These are phyloP conservation scores for Scaptomyza flava DNA, from an alignment of 2,888 invertebrate species.

Conservation along the genomic window DNA sequence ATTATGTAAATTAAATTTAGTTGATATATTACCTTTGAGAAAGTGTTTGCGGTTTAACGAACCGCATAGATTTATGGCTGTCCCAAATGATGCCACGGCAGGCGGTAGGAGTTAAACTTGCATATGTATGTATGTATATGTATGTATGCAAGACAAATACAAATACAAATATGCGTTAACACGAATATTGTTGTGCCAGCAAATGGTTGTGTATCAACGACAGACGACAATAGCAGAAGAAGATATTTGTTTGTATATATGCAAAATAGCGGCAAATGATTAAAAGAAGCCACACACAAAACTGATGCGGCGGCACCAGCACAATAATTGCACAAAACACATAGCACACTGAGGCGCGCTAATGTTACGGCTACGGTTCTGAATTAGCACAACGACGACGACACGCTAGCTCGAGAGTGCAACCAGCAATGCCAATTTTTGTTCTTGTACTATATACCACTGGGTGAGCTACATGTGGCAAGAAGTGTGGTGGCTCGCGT, in stretches of 20 bases:
- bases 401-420: constrained; percentile 25
- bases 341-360: constrained; percentile 19
- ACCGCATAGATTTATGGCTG: constrained; percentile 22
- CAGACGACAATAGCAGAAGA: constrained; percentile 15
- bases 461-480: constrained; percentile 7
- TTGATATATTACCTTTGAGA: constrained; percentile 25
- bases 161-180: constrained; percentile 20
- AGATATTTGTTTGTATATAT: constrained; percentile 1
- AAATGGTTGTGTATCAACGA: neutral
- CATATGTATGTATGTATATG: neutral
- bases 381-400: constrained; percentile 51
- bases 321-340: constrained; percentile 23
- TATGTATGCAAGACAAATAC: neutral
- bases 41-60: constrained; percentile 19
- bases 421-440: constrained; percentile 38
- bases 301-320: constrained; percentile 33
- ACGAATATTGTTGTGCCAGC: constrained; percentile 30
- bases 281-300: constrained; percentile 61
- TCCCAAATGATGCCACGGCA: constrained; percentile 9
- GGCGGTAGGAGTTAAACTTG: neutral
- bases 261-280: constrained; percentile 43
- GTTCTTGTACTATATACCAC: constrained; percentile 9
- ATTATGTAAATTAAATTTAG: constrained; percentile 20
- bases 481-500: constrained; percentile 13
- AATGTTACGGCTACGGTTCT: constrained; percentile 52